These are phyloP conservation scores for Lasioglossum calceatum DNA, from an alignment of 2,888 invertebrate genomes.

Conservation along the genomic window DNA sequence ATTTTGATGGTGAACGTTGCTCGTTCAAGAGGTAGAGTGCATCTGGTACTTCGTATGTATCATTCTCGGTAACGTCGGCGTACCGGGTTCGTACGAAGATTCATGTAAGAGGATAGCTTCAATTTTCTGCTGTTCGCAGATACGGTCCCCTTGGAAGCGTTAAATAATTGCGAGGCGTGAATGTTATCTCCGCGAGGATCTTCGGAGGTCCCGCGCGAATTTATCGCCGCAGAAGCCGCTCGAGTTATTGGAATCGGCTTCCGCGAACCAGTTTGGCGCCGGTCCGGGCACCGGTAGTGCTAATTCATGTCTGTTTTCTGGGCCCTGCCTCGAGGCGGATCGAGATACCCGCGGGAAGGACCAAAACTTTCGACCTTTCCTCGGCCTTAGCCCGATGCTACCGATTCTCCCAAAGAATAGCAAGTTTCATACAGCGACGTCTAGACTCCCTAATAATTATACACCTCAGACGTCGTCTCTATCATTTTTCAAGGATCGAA, in stretches of 20 bases:
- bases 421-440: background rate
- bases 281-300: constrained; percentile 34
- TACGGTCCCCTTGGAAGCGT: constrained; percentile 1
- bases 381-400: background rate
- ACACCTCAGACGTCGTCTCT: background rate
- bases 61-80: background rate
- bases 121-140: background rate
- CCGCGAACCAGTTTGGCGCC: constrained; percentile 61
- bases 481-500: background rate
- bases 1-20: background rate
- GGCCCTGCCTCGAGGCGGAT: constrained; percentile 31
- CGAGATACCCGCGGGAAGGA: constrained; percentile 5
- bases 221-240: constrained; percentile 24
- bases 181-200: background rate
- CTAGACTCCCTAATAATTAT: constrained; percentile 16
- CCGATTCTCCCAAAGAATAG: background rate
- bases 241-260: constrained; percentile 41
- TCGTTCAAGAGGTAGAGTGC: background rate
- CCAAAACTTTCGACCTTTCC: constrained; percentile 16
- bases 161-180: constrained; percentile 3
- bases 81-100: background rate
- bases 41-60: background rate
- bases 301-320: constrained; percentile 51
- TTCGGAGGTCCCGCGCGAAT: constrained; percentile 12
- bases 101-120: background rate